These are phyloP conservation scores for Epirrita christyi DNA, from an alignment of 2,888 invertebrate species.

Conservation along the genomic window DNA sequence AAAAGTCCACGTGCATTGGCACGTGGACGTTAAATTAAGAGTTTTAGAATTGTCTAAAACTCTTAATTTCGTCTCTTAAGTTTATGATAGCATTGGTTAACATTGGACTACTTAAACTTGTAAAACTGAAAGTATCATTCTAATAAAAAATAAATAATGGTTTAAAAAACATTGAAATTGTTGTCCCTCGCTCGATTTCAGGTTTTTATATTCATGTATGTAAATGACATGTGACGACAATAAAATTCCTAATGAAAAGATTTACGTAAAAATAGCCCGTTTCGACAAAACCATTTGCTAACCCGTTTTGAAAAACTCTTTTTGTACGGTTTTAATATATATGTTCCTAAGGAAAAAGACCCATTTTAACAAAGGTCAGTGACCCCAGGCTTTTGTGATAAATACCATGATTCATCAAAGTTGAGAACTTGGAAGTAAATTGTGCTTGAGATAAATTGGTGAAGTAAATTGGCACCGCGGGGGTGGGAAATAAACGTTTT, in stretches of 20 bases:
- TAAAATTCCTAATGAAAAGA: slow-evolving; percentile 30
- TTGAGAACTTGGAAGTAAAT: slow-evolving; percentile 23
- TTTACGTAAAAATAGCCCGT: slow-evolving; percentile 13
- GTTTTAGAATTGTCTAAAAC: too few relatives aligned
- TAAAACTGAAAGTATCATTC: neutral
- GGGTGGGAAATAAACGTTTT: slow-evolving; percentile 2
- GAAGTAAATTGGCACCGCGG: neutral
- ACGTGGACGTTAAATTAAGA: too few relatives aligned
- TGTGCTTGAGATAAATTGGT: slow-evolving; percentile 14
- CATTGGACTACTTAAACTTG: neutral
- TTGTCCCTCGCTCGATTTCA: slow-evolving; percentile 18
- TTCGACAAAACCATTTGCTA: too few relatives aligned
- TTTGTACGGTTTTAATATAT: too few relatives aligned
- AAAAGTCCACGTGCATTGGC: too few relatives aligned
- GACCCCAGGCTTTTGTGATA: slow-evolving; percentile 18
- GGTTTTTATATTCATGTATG: slow-evolving; percentile 34
- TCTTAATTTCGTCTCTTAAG: too few relatives aligned
- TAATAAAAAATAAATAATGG: slow-evolving; percentile 7
- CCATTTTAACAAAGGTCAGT: slow-evolving; percentile 16
- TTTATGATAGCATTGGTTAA: neutral
- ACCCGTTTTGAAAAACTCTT: too few relatives aligned
- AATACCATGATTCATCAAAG: slow-evolving; percentile 27
- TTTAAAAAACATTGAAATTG: neutral
- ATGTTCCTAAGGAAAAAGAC: neutral
- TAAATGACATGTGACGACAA: slow-evolving; percentile 30